Evolutionary conservation across 2,888 invertebrate species (phyloP).

Genomic region (Hemaris fuciformis): DNA sequence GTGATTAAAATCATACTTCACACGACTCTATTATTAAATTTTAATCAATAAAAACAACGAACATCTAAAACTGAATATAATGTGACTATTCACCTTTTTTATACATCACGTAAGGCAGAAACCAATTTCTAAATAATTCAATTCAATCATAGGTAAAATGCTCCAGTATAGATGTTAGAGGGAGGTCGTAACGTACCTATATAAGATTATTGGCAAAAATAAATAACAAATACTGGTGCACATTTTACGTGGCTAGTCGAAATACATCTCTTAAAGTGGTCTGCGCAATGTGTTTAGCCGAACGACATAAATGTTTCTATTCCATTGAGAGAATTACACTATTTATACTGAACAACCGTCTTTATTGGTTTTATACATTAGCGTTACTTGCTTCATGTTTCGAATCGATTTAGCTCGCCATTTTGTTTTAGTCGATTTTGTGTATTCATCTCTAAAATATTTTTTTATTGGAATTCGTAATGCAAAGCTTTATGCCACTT

Average conservation of each 20-base stretch:
- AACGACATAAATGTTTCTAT: slow-evolving; percentile 9
- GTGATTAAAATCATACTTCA: too few species aligned
- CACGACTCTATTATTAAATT: too few species aligned
- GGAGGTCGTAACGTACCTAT: background rate
- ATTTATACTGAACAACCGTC: background rate
- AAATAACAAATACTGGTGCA: slow-evolving; percentile 4
- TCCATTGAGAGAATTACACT: slow-evolving; percentile 2
- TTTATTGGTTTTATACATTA: slow-evolving; percentile 2
- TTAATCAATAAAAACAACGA: too few species aligned
- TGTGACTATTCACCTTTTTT: too few species aligned
- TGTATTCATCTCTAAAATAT: background rate
- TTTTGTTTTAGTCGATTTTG: background rate
- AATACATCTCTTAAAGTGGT: slow-evolving; percentile 5
- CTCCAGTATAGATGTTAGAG: background rate
- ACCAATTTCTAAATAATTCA: background rate
- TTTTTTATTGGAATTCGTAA: too few species aligned
- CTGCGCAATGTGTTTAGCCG: slow-evolving; percentile 1
- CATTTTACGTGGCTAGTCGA: background rate
- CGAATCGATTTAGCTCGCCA: background rate
- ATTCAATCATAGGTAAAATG: background rate
- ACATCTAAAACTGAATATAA: too few species aligned
- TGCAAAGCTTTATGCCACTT: too few species aligned
- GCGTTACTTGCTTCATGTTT: background rate
- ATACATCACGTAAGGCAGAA: too few species aligned
- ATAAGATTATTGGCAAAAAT: background rate